Base-by-base conservation (phyloP, 2,888 invertebrate species). In the Philonicus albiceps region DNA sequence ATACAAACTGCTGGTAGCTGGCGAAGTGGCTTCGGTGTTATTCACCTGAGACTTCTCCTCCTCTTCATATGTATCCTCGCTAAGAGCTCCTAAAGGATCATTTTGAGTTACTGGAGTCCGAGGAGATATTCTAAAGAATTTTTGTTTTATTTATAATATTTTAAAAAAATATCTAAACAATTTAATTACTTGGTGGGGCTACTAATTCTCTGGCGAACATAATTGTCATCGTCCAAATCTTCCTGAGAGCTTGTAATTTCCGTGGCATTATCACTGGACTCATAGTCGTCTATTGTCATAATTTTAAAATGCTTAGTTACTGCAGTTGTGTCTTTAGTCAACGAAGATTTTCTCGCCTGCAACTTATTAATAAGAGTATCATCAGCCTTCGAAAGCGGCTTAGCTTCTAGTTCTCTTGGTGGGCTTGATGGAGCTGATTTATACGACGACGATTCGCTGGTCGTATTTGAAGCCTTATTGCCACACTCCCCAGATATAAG, bases 51-150 rank as follows among this genome's bases (percentile, higher is more conserved):
- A 40, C 3, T 30, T 43, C 7, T 84, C 90, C 89, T 74, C 72
- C 2, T 30, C 78, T 16, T 86, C 87, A 16, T 92, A 88, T 78
- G 91, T 90, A 84, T 92, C 92, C 88, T 92, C 93, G 86, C 93
- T 92, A 1, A 98, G 93, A 4, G 98, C 97, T 6, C 98, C 98
- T 30, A 98, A 93, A 0, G 98, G 98, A 93, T 98, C 98, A 92
- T 98, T 97, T 90, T 97, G 95, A 0, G 98, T 96, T 0, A 98
- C 97, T 0, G 97, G 96, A 2, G 97, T 97, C 86, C 97, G 94
- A 49, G 95, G 95, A 0, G 96, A 95, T 78, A 95, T 92, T 90
- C 95, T 95, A 78, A 80, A 30, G 31, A 74, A 84, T 37, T 37
- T 37, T 2, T 43, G 84, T 53, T 76, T 64, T 73, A 11, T 16